Evolutionary conservation across 30 jellyfish, hydroid and myxozoan genomes (phyloP), one percentile per base, ranked within the genome.

Genomic region (Pseudorhiza aurosa): DNA sequence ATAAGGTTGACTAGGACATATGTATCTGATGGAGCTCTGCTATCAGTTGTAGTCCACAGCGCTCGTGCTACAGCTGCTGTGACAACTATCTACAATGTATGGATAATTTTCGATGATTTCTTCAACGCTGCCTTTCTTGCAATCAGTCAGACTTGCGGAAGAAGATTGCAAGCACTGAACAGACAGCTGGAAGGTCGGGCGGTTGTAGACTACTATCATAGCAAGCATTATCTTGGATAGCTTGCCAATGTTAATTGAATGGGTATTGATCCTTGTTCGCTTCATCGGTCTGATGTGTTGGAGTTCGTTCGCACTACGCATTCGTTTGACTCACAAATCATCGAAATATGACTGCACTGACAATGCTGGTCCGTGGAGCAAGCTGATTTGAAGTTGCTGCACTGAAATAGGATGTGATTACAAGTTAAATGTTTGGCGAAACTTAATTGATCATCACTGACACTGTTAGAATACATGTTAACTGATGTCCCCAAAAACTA

Each of bases 251-350:
- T 47, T 47, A 24, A 1, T 60, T 15, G 26, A 26, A 10, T 28
- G 6, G 33, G 33, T 60, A 14, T 37, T 36, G 8, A 2, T 14
- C 19, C 59, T 62, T n/a, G 59, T 6, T 36, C 36, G 43, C 39
- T 70, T 47, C 44, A 47, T 31, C 69, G 46, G 11, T 49, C 55
- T 43, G 80, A 27, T 32, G 28, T 18, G 25, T 78, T 78, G 31
- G 45, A 32, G 42, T 57, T 46, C 36, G 30, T 42, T 24, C 90
- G 68, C 43, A 65, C 71, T 12, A 81, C 93, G 28, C 93, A 81
- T 53, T 81, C 93, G 83, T 81, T 81, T 17, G 78, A 21, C 57
- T 81, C 93, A 55, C 93, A 81, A 65, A 81, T 81, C 85, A 81
- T 68, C 37, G 76, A 47, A n/a, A 46, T 65, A 15, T 60, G 30